Percentiles rank a stretch among this genome's conserved stretches.
phyloP scores from a whole-genome alignment of 35 echinoderm and acorn worm genomes.

The Lytechinus variegatus region DNA sequence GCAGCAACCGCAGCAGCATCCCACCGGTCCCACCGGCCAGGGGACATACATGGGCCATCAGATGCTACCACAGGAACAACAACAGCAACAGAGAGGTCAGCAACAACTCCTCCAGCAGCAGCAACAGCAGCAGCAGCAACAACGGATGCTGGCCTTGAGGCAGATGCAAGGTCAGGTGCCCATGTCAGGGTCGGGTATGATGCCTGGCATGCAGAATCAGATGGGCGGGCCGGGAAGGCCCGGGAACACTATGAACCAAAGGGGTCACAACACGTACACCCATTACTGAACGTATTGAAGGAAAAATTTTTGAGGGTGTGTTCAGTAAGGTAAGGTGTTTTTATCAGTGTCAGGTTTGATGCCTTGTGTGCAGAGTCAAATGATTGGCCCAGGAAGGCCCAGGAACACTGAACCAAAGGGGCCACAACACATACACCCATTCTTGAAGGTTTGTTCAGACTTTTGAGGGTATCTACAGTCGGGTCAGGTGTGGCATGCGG shows the following conservation, averaged over 20 bases:
- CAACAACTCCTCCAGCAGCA: slow-evolving; percentile 18
- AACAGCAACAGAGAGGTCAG: slow-evolving; percentile 32
- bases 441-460: background rate
- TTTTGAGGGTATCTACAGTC: too few species aligned
- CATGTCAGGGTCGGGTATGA: background rate
- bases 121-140: slow-evolving; percentile 46
- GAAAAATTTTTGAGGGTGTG: too few species aligned
- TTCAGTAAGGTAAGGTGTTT: slow-evolving; percentile 2
- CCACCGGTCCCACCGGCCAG: slow-evolving; percentile 17
- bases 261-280: slow-evolving; percentile 14
- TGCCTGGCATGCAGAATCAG: slow-evolving; percentile 41
- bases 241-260: slow-evolving; percentile 8
- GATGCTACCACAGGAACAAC: background rate
- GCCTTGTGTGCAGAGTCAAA: slow-evolving; percentile 23
- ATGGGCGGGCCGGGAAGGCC: slow-evolving; percentile 34
- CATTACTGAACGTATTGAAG: background rate
- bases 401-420: too few species aligned
- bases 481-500: too few species aligned
- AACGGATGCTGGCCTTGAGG: slow-evolving; percentile 43
- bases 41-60: slow-evolving; percentile 31
- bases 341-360: background rate
- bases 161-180: slow-evolving; percentile 52
- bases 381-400: too few species aligned
- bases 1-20: slow-evolving; percentile 41
- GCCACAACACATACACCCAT: background rate